Evolutionary conservation across 2,113 vertebrate species (phyloP).

Genomic region (Ceuthmochares aereus): DNA sequence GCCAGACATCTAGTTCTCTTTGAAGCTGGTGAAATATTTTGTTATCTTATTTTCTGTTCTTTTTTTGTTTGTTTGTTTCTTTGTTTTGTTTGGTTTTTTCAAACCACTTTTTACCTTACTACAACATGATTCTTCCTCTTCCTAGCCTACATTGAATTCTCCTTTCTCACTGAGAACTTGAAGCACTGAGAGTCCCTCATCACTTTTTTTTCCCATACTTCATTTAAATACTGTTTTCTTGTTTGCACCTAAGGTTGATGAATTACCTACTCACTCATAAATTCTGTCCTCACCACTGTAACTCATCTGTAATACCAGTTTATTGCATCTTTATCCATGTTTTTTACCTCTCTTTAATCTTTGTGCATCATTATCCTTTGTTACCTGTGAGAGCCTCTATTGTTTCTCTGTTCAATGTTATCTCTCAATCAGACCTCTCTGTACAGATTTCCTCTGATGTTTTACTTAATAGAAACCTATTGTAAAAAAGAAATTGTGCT

Average conservation of each 20-base stretch:
- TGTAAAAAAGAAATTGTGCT: not conserved
- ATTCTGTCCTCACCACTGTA: not conserved
- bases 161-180: not conserved
- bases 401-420: not conserved
- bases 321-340: not conserved
- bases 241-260: not conserved
- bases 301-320: not conserved
- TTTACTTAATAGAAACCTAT: not conserved
- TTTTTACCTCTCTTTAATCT: not conserved
- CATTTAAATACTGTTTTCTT: not conserved
- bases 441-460: not conserved
- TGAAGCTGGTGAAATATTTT: not conserved
- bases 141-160: not conserved
- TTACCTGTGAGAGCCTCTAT: not conserved
- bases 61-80: too few relatives aligned
- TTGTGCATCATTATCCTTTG: not conserved
- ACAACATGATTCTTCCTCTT: not conserved
- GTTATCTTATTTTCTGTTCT: not conserved
- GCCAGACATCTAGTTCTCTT: rapidly evolving
- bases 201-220: not conserved
- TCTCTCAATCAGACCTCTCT: not conserved
- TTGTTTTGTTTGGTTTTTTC: not conserved
- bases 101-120: not conserved
- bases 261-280: not conserved
- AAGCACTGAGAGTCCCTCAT: not conserved